A percentile compares a stretch with the other conserved stretches of the same genome.
These are phyloP conservation scores for Scolopax mira DNA, from an alignment of 2,113 vertebrate species.

Conservation along the genomic window DNA sequence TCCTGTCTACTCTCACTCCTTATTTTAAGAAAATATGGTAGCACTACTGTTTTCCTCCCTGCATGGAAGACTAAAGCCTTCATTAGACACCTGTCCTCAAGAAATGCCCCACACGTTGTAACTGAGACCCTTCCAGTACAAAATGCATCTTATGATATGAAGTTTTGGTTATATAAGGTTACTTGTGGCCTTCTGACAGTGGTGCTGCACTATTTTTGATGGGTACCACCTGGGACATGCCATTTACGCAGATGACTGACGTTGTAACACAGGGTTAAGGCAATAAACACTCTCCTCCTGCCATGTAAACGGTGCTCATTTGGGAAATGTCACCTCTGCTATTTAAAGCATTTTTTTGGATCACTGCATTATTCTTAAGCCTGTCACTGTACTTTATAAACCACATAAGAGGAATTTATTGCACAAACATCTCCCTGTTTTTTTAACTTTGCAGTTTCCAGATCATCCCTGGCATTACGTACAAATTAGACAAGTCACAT, in stretches of 20 bases:
- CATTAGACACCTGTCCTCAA: background rate
- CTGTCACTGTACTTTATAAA: background rate
- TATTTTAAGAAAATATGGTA: background rate
- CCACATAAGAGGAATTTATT: background rate
- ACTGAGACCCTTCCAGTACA: background rate
- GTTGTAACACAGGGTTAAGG: background rate
- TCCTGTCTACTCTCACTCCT: background rate
- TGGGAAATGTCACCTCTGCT: constrained; percentile 26
- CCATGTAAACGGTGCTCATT: background rate
- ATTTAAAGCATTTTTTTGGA: background rate
- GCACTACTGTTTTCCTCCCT: background rate
- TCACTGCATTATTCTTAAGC: constrained; percentile 1
- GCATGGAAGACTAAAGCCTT: background rate
- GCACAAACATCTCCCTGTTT: background rate
- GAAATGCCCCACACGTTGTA: background rate
- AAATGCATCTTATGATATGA: background rate
- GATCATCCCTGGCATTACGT: background rate
- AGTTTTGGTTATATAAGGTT: background rate
- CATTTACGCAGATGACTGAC: background rate
- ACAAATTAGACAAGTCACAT: background rate
- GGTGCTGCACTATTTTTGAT: background rate
- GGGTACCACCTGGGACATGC: background rate
- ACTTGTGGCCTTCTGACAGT: background rate
- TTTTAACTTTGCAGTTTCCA: background rate
- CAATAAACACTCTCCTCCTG: background rate